phyloP scores from a whole-genome alignment of 2,797 vertebrate species.

The Micropoecilia bifurca region DNA sequence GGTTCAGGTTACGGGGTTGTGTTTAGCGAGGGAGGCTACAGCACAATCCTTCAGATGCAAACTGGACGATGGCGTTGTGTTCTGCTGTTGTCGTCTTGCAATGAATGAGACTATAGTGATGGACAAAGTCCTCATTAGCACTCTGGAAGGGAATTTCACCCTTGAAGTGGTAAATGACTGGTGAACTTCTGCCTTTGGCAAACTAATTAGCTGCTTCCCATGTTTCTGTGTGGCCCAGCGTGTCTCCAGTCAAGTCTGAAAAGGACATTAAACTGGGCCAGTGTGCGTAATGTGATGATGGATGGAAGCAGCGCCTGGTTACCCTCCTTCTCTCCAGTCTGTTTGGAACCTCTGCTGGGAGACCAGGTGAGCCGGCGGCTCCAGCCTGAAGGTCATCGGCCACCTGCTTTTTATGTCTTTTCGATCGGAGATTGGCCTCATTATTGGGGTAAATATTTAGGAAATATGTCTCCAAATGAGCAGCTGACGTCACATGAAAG shows the following conservation, averaged over 20 bases:
- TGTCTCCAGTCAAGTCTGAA: constrained; percentile 70
- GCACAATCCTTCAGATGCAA: constrained; percentile 13
- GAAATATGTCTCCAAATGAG: constrained; percentile 40
- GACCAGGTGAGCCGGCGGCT: constrained; percentile 55
- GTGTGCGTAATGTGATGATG: constrained; percentile 75
- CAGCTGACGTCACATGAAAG: constrained; percentile 52
- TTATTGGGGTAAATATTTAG: constrained; percentile 56
- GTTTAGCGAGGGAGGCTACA: constrained; percentile 8
- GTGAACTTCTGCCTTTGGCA: constrained; percentile 64
- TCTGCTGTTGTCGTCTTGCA: constrained; percentile 19
- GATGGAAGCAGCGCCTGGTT: constrained; percentile 73
- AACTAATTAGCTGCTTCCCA: constrained; percentile 74
- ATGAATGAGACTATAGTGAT: constrained; percentile 50
- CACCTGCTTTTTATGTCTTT: constrained; percentile 31
- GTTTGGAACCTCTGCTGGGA: constrained; percentile 50
- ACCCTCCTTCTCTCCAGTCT: constrained; percentile 50
- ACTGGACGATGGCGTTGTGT: background rate
- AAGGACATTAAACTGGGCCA: constrained; percentile 76
- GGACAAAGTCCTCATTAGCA: constrained; percentile 63
- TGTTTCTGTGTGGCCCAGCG: constrained; percentile 65
- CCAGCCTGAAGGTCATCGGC: constrained; percentile 61
- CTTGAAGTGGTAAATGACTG: constrained; percentile 70
- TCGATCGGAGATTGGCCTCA: constrained; percentile 34
- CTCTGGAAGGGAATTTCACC: constrained; percentile 57
- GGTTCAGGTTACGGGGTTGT: constrained; percentile 11